Conservation (phyloP, 1,140 invertebrate species). For the Drosophila novamexicana region DNA sequence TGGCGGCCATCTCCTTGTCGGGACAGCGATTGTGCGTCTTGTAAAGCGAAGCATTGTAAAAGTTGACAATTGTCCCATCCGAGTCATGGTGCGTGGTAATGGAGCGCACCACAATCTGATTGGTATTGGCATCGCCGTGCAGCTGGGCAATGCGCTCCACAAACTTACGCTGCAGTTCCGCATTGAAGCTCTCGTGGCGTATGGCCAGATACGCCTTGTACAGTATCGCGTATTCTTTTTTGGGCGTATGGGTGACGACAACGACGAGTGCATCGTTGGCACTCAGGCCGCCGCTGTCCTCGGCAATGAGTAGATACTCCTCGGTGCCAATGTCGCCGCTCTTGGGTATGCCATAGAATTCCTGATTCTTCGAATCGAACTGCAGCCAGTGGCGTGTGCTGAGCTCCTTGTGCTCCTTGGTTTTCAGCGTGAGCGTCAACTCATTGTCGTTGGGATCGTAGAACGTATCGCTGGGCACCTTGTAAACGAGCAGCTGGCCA, state of each 20-base stretch:
- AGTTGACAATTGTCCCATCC: conserved; percentile 75
- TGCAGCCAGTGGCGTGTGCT: conserved; percentile 92
- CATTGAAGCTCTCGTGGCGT: conserved; percentile 90
- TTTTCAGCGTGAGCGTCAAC: conserved; percentile 89
- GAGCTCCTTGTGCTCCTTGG: conserved; percentile 89
- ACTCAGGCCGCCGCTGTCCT: conserved; percentile 88
- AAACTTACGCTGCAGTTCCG: conserved; percentile 90
- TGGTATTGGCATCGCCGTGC: conserved; percentile 90
- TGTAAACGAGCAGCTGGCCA: conserved; percentile 91
- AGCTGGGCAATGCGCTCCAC: conserved; percentile 91
- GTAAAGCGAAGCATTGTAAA: conserved; percentile 88
- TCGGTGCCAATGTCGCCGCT: conserved; percentile 88
- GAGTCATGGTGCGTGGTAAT: conserved; percentile 70
- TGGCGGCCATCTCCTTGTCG: conserved; percentile 88
- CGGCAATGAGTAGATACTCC: conserved; percentile 90
- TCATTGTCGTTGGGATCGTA: conserved; percentile 94
- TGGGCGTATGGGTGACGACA: conserved; percentile 87
- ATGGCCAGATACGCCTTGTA: conserved; percentile 92
- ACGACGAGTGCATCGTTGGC: conserved; percentile 93
- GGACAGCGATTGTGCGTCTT: conserved; percentile 89
- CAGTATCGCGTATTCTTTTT: conserved; percentile 87
- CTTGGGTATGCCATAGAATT: conserved; percentile 94
- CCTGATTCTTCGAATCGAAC: conserved; percentile 94
- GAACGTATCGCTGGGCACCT: conserved; percentile 94
- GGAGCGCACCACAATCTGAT: conserved; percentile 89